Conservation (phyloP, 2,888 invertebrate genomes). For the Nowickia ferox region DNA sequence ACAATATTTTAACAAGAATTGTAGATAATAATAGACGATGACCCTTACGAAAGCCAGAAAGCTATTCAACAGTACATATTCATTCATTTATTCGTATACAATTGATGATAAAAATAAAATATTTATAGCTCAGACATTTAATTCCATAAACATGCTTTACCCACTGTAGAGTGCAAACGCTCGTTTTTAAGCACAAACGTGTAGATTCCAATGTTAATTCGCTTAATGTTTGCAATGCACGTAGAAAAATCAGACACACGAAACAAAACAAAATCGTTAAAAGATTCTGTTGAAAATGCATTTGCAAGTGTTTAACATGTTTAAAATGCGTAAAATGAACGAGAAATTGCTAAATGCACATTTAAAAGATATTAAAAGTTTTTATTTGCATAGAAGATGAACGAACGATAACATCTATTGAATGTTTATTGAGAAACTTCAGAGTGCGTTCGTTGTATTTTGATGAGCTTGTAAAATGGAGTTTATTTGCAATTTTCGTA, state of each 20-base stretch:
- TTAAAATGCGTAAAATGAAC: slow-evolving; percentile 59
- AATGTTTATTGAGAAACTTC: slow-evolving; percentile 35
- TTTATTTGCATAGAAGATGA: slow-evolving; percentile 17
- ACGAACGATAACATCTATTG: slow-evolving; percentile 16
- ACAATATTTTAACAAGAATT: too few relatives aligned
- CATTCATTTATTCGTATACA: too few relatives aligned
- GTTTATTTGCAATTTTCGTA: slow-evolving; percentile 21
- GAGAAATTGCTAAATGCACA: slow-evolving; percentile 41
- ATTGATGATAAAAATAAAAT: too few relatives aligned
- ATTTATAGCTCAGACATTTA: too few relatives aligned
- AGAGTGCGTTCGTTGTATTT: neutral
- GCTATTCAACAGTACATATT: too few relatives aligned
- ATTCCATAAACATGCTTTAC: too few relatives aligned
- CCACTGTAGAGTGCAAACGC: slow-evolving; percentile 2
- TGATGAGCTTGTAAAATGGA: slow-evolving; percentile 33
- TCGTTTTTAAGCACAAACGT: slow-evolving; percentile 33
- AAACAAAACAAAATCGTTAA: slow-evolving; percentile 34
- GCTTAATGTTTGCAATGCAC: slow-evolving; percentile 43
- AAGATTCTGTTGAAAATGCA: slow-evolving; percentile 35
- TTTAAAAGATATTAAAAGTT: slow-evolving; percentile 16
- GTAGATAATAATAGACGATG: too few relatives aligned
- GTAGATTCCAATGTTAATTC: slow-evolving; percentile 37
- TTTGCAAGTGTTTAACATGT: slow-evolving; percentile 49
- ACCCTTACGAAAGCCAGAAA: too few relatives aligned
- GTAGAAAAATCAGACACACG: slow-evolving; percentile 3